Evolutionary conservation across 2,888 invertebrate genomes (phyloP), one percentile per base, ranked within the genome.

Genomic region (Watsonalla cultraria): DNA sequence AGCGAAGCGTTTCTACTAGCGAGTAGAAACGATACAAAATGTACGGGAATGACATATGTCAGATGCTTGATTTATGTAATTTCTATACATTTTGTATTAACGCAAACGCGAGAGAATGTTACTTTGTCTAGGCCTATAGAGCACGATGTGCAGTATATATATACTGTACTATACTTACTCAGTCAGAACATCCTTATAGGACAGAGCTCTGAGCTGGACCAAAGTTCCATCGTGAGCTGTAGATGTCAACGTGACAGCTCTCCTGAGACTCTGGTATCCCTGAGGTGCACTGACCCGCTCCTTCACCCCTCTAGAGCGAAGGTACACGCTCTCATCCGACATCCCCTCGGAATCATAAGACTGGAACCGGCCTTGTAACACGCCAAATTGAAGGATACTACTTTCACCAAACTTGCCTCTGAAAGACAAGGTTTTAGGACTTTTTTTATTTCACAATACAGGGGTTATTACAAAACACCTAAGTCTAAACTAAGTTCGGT

Each of bases 301-400:
- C 46, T 89, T 84, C 0, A 90, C 65, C 0, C 93, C 92, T 5
- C 93, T 86, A 7, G 92, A 74, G 57, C 92, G 90, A 24, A 94
- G 58, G 58, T 82, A 87, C 51, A 78, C 66, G 72, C 72, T 72
- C 64, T 60, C 67, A 6, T 76, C 75, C 5, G 74, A 60, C 39
- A 75, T 73, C 24, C 87, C 90, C 37, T 82, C 69, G 0, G 76
- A 78, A 50, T 89, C 78, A 55, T 84, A 90, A 0, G 90, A 78
- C 52, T 84, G 86, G 54, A 94, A 72, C 14, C 91, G 90, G 0
- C 95, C 95, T 59, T 92, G 87, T 14, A 93, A 68, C 0, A 90
- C 83, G 5, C 95, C 95, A 82, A 92, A 94, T 70, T 94, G 94
- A 58, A 92, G 84, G 78, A 92, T 93, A 51, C 93, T 92, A 5